Conservation (phyloP, 2,797 vertebrate species). For the Amazona finschi region DNA sequence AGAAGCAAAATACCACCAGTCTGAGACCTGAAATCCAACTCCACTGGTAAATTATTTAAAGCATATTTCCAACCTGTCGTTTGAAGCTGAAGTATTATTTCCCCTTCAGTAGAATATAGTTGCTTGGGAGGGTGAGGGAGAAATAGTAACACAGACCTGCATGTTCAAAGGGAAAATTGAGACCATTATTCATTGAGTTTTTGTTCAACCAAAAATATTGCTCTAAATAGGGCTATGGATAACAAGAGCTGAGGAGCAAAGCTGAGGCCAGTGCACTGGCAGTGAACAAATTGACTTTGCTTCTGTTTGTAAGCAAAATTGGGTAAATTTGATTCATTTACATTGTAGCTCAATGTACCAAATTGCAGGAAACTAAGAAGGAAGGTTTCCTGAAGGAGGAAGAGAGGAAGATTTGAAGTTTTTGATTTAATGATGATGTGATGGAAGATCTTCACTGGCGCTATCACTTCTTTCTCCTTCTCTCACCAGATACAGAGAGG, state of each 20-base stretch:
- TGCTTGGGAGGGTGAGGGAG: neutral
- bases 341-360: neutral
- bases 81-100: constrained; percentile 28
- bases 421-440: neutral
- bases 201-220: constrained; percentile 27
- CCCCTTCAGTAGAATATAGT: neutral
- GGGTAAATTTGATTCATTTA: constrained; percentile 20
- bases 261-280: neutral
- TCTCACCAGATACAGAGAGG: neutral
- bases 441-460: neutral
- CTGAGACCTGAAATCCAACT: neutral
- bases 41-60: constrained; percentile 28
- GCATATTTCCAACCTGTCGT: neutral
- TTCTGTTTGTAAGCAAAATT: constrained; percentile 11
- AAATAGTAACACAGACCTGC: neutral
- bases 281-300: neutral
- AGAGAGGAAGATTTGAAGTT: neutral
- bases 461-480: neutral
- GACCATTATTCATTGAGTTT: neutral
- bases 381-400: neutral
- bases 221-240: neutral
- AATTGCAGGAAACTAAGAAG: neutral
- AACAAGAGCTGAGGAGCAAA: neutral
- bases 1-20: neutral
- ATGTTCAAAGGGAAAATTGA: neutral